A percentile compares a stretch with the other conserved stretches of the same genome.
phyloP scores from a whole-genome alignment of 2,797 vertebrate genomes.

The Rhinatrema bivittatum region DNA sequence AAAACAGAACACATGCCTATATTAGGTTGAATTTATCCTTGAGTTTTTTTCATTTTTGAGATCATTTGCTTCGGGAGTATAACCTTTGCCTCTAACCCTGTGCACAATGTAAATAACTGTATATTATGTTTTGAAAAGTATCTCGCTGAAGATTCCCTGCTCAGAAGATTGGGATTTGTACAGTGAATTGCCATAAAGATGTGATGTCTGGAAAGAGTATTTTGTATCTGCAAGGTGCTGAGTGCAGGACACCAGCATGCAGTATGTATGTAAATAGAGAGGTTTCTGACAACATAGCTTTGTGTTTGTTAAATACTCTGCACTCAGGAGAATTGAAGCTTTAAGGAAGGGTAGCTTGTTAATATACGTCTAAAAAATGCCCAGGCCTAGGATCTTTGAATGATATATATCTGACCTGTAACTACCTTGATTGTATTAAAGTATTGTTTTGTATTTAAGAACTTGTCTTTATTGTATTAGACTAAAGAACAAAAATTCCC shows the following conservation, averaged over 20 bases:
- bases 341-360: constrained; percentile 35
- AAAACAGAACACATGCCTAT: constrained; percentile 51
- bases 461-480: no score
- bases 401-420: constrained; percentile 40
- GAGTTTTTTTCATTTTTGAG: not conserved
- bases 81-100: constrained; percentile 50
- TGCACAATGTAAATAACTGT: constrained; percentile 47
- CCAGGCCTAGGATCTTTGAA: constrained; percentile 35
- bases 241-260: constrained; percentile 59
- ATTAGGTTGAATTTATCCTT: constrained; percentile 52
- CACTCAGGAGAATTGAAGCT: constrained; percentile 57
- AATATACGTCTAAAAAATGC: constrained; percentile 14
- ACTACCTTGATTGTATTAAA: constrained; percentile 40
- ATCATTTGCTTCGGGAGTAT: constrained; percentile 37
- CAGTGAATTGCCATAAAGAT: no score
- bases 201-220: constrained; percentile 61
- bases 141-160: no score
- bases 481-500: no score
- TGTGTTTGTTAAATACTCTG: constrained; percentile 51
- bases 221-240: constrained; percentile 61
- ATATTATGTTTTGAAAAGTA: not conserved
- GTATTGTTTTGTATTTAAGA: constrained; percentile 43
- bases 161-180: no score
- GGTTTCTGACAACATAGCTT: constrained; percentile 51
- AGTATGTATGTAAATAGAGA: constrained; percentile 15